A percentile compares a stretch with the other conserved stretches of the same genome.
Conservation (phyloP, 2,888 invertebrate genomes). For the Macrosiphum euphorbiae region DNA sequence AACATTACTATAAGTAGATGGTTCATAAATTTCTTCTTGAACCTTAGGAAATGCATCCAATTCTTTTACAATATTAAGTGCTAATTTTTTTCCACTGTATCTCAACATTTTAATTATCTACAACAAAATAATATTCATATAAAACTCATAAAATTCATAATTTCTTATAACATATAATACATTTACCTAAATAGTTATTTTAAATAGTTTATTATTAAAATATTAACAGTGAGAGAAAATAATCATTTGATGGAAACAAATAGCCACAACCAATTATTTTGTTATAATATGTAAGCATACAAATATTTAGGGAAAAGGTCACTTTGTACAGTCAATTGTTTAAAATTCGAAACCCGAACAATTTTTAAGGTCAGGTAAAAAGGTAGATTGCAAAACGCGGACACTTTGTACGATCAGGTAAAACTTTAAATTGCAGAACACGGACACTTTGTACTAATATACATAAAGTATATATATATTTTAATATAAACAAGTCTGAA, state of each 20-base stretch:
- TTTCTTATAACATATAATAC: neutral
- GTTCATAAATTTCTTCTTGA: slow-evolving; percentile 69
- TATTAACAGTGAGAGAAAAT: neutral
- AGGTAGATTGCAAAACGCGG: too few relatives aligned
- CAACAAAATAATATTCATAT: neutral
- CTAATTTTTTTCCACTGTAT: slow-evolving; percentile 72
- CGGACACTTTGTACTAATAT: too few relatives aligned
- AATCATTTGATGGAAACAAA: neutral
- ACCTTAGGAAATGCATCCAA: slow-evolving; percentile 97
- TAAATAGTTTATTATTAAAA: neutral
- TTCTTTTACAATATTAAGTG: slow-evolving; percentile 86
- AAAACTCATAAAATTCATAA: neutral
- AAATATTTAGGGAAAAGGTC: neutral
- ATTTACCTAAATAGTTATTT: neutral
- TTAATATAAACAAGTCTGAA: too few relatives aligned
- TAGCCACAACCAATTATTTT: neutral
- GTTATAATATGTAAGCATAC: neutral
- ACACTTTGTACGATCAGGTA: too few relatives aligned
- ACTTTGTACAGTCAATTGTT: too few relatives aligned
- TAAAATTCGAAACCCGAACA: too few relatives aligned
- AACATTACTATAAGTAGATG: slow-evolving; percentile 63
- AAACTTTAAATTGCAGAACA: too few relatives aligned
- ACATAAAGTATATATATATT: too few relatives aligned
- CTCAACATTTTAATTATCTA: slow-evolving; percentile 69
- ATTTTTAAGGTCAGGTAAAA: too few relatives aligned